Conservation (phyloP, 2,888 invertebrate species). For the Chaitophorus viminalis region DNA sequence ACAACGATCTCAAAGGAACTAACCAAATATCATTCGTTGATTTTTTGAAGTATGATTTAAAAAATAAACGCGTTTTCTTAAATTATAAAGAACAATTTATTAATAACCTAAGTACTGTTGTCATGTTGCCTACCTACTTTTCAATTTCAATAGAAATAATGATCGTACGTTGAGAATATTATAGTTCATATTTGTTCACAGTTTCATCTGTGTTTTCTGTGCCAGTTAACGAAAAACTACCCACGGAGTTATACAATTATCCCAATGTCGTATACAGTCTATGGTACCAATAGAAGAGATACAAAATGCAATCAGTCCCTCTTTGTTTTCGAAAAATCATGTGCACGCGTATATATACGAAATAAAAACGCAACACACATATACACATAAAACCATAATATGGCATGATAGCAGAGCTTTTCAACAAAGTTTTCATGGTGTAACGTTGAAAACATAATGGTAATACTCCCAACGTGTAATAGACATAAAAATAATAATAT, state of each 20-base stretch:
- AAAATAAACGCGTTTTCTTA: too few species aligned
- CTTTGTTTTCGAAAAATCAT: not conserved
- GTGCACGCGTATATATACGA: not conserved
- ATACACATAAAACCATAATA: not conserved
- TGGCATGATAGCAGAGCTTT: too few species aligned
- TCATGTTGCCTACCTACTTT: not conserved
- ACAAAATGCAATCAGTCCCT: not conserved
- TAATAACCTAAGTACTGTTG: too few species aligned
- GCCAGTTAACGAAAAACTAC: not conserved
- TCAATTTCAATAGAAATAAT: not conserved
- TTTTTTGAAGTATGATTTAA: too few species aligned
- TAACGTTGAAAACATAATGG: too few species aligned
- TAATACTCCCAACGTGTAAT: too few species aligned
- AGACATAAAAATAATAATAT: too few species aligned
- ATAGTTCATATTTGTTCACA: not conserved
- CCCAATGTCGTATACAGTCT: not conserved
- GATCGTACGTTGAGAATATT: not conserved
- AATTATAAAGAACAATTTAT: not conserved
- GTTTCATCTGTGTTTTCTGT: not conserved
- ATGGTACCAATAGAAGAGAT: not conserved
- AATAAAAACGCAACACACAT: not conserved
- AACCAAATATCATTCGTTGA: too few species aligned
- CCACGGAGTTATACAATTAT: not conserved
- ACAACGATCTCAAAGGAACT: too few species aligned
- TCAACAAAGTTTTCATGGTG: too few species aligned